Base-by-base conservation (phyloP, 2,797 vertebrate species). In the Amblyopsis hoosieri region DNA sequence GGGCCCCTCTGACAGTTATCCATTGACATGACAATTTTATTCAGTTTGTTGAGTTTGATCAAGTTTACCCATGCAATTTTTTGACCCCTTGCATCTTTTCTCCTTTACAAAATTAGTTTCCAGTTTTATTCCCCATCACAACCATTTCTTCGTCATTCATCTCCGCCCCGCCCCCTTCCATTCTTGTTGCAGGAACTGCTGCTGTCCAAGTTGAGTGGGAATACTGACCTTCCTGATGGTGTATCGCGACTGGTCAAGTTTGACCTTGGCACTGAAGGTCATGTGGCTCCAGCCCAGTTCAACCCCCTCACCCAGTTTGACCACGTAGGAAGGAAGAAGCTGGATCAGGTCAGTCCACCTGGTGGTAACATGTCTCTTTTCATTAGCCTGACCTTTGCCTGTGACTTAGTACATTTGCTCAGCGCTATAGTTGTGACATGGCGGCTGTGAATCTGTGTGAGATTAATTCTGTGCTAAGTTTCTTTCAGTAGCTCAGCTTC, bases 271-370 rank as follows among this genome's bases (percentile, higher is more conserved):
- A 51, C 85, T 17, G 67, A 71, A 7, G 59, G 79, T 84, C 60
- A 72, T 0, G 74, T 12, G 12, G 78, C 52, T 62, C 59, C 79
- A 45, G 52, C 48, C 54, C 33, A 46, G 64, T 98, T 98, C 89
- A 94, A 96, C 82, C 95, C 97, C 56, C 87, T 98, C 62, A 69
- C 84, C 12, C 90, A 93, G 67, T 94, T 95, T 78, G 88, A 90
- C 57, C 87, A 87, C 3, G 87, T 96, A 64, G 93, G 90, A 79
- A 87, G 68, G 60, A 93, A 86, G 77, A 87, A 92, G 72, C 91
- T 96, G 67, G 87, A 92, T 86, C 95, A 98, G 96, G 97, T 98
- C 76, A 75, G 94, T 94, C n/a, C 33, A 15, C 4, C 13, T 12
- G 5, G 56, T 17, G 3, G 3, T 37, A 37, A 4, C 33, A 8